Conservation (phyloP, 30 jellyfish, hydroid and myxozoan genomes). For the Aurelia sp. region DNA sequence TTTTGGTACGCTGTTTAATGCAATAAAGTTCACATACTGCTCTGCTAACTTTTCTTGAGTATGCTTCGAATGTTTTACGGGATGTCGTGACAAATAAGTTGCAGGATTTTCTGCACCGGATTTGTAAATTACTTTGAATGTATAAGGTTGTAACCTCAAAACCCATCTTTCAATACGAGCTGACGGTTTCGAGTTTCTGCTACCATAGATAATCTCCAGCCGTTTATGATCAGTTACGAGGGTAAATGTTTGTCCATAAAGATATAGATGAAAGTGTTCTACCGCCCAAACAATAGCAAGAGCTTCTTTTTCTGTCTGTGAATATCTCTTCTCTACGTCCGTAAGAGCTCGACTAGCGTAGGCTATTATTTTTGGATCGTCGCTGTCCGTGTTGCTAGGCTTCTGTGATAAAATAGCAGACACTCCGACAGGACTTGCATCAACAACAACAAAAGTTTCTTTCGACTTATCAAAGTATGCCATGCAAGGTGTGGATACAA, state of each 20-base stretch:
- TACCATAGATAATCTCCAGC: background rate
- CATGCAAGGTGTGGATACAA: no score
- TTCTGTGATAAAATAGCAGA: no score
- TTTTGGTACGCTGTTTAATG: background rate
- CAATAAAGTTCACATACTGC: background rate
- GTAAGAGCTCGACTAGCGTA: no score
- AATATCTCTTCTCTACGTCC: no score
- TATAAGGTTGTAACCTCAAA: background rate
- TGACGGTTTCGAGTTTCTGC: background rate
- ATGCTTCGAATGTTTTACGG: background rate
- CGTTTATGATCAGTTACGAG: background rate
- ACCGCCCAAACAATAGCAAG: no score
- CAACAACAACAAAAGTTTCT: no score
- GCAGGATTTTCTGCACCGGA: background rate
- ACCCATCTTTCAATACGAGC: background rate
- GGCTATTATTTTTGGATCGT: no score
- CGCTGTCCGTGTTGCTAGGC: no score
- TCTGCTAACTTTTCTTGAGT: background rate
- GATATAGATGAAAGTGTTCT: background rate
- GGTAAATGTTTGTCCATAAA: background rate
- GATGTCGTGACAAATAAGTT: background rate
- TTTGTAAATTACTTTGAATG: background rate
- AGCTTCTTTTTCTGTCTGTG: no score
- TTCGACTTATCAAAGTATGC: no score
- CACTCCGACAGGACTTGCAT: no score